Evolutionary conservation across 2,797 vertebrate species (phyloP).

Genomic region (Craterocephalus amniculus): DNA sequence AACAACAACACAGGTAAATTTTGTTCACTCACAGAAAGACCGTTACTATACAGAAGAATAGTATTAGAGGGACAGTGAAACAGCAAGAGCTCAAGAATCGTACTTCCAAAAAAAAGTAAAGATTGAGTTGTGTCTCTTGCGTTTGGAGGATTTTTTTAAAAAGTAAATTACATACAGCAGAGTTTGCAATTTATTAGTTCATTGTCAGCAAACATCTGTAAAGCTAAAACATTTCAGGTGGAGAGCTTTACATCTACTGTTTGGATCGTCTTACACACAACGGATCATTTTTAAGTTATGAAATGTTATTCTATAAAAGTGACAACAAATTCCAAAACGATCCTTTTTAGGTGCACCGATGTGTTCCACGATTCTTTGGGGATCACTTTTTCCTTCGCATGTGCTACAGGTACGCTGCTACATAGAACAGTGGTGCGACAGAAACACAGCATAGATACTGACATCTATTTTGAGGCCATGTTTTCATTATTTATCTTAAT

Average conservation of each 20-base stretch:
- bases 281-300: constrained; percentile 3
- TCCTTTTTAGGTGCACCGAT: constrained; percentile 14
- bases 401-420: constrained; percentile 63
- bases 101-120: constrained; percentile 22
- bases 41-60: constrained; percentile 29
- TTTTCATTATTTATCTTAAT: constrained; percentile 17
- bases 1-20: constrained; percentile 18
- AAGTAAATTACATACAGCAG: constrained; percentile 21
- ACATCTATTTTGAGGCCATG: constrained; percentile 10
- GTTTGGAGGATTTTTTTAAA: constrained; percentile 15
- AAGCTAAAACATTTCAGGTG: constrained; percentile 31
- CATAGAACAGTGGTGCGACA: constrained; percentile 29
- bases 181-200: constrained; percentile 23
- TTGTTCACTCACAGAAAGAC: constrained; percentile 22
- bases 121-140: constrained; percentile 14
- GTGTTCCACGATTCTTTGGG: constrained; percentile 51
- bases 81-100: constrained; percentile 29
- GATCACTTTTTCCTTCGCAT: background rate
- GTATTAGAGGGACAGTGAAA: constrained; percentile 40
- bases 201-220: constrained; percentile 18
- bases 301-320: constrained; percentile 22
- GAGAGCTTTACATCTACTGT: constrained; percentile 4
- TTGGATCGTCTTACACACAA: constrained; percentile 6
- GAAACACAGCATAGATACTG: constrained; percentile 15
- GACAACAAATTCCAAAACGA: background rate